A percentile compares a stretch with the other conserved stretches of the same genome.
These are phyloP conservation scores for Pardalotus punctatus DNA, from an alignment of 2,113 vertebrate genomes.

Conservation along the genomic window DNA sequence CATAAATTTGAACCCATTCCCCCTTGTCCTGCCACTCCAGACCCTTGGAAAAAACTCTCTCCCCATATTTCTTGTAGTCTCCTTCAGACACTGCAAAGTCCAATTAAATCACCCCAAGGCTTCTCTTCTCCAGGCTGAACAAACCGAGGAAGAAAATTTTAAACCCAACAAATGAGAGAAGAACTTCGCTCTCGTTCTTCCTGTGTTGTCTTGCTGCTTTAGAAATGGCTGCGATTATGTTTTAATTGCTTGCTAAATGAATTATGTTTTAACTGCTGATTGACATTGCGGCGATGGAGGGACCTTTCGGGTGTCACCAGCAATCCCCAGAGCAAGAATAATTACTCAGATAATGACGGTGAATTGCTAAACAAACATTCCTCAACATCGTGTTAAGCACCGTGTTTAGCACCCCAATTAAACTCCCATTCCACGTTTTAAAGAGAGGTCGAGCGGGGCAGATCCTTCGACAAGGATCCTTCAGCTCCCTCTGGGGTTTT, in stretches of 20 bases:
- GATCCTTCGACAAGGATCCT: not conserved
- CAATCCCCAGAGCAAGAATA: not conserved
- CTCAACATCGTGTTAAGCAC: not conserved
- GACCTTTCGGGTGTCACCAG: not conserved
- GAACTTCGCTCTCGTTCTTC: accelerated
- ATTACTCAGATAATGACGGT: not conserved
- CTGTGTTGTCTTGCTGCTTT: not conserved
- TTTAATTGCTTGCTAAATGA: not conserved
- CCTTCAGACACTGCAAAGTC: not conserved
- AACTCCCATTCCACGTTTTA: not conserved
- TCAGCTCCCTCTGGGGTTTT: accelerated
- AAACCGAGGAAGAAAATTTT: not conserved
- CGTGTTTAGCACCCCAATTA: not conserved
- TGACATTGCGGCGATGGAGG: not conserved
- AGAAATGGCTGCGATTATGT: not conserved
- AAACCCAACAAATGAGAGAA: not conserved
- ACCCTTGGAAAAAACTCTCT: not conserved
- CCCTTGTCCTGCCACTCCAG: not conserved
- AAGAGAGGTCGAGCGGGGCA: not conserved
- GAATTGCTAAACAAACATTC: not conserved
- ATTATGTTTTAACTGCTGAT: too few species aligned
- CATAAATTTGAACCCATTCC: not conserved
- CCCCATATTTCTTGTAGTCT: not conserved
- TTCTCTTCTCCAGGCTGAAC: not conserved
- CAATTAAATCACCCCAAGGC: not conserved